Base-by-base conservation (phyloP, 2,113 vertebrate species). In the Sus scrofa region DNA sequence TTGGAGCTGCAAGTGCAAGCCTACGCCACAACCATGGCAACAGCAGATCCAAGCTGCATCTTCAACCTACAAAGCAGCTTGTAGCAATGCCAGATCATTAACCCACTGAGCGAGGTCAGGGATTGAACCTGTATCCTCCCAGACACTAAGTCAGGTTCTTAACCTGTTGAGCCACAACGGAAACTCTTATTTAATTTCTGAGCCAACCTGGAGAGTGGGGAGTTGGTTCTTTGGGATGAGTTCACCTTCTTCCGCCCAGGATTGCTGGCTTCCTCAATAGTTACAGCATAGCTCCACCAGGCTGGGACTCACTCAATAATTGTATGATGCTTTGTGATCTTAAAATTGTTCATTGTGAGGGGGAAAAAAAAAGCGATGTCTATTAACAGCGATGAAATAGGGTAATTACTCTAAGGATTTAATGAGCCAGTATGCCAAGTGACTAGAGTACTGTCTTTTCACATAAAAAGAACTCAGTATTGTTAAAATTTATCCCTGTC, bases 251-350 rank as follows among this genome's bases (percentile, higher is more conserved):
- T 52, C 12, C 5, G 52, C 12, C 5, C 50, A 54, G 30, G 50
- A 18, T 54, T 54, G 32, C 75, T n/a, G 11, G 54, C 32, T 58
- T 79, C 77, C 77, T 79, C 20, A 34, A 58, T 26, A 79, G 24
- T 27, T 9, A 8, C 4, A 32, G 62, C 12, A 24, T n/a, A 3
- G 0, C 0, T 4, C 20, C 54, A 60, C 27, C 52, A 70, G 70
- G 60, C 26, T 75, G 56, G 52, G 24, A 52, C 20, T 44, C 70
- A 37, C 2, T 44, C 14, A 9, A 26, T 11, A 11, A 16, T 1
- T 32, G 7, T 24, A 0, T 26, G 34, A 63, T 63, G 26, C 54
- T 75, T 85, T 30, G 44, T 75, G n/a, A 92, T 37, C 82, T 62
- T 50, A 67, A 39, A 91, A 62, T 44, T 65, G 14, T 75, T 56